phyloP scores from a whole-genome alignment of 1,140 invertebrate species.

The Drosophila insularis region DNA sequence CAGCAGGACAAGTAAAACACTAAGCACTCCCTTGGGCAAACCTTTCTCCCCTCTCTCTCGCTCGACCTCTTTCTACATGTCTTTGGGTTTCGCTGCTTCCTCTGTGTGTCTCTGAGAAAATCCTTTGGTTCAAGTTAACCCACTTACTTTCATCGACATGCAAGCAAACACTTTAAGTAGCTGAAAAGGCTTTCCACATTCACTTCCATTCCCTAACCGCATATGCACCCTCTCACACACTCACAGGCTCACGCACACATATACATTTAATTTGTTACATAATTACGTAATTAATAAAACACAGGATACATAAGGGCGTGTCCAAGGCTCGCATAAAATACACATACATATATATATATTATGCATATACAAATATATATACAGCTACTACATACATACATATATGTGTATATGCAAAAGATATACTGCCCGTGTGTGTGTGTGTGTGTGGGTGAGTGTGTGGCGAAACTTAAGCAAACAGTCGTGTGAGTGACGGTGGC shows the following conservation, averaged over 20 bases:
- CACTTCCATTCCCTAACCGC: conserved; percentile 22
- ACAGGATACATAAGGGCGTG: conserved; percentile 43
- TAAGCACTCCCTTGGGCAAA: conserved; percentile 22
- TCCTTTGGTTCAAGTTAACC: conserved; percentile 54
- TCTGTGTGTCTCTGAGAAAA: conserved; percentile 39
- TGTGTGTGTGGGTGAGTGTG: conserved; percentile 6
- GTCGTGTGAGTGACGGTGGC: conserved; percentile 54
- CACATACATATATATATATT: not conserved
- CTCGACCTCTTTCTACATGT: not conserved
- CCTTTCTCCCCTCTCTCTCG: not conserved
- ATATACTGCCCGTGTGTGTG: not conserved
- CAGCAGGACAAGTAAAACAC: conserved; percentile 45
- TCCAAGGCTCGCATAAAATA: conserved; percentile 33
- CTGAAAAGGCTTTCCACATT: conserved; percentile 31
- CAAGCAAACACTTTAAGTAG: conserved; percentile 54
- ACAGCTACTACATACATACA: not conserved
- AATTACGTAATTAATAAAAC: conserved; percentile 79
- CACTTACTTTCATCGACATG: conserved; percentile 53
- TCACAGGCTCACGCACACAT: conserved; percentile 23
- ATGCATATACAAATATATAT: not conserved
- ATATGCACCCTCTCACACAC: not conserved
- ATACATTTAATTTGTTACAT: conserved; percentile 76
- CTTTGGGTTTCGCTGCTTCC: not conserved
- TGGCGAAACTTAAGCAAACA: conserved; percentile 54
- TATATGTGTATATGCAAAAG: conserved; percentile 1